A percentile compares a stretch with the other conserved stretches of the same genome.
phyloP scores from a whole-genome alignment of 2,797 vertebrate genomes.

The Epinephelus awoara region DNA sequence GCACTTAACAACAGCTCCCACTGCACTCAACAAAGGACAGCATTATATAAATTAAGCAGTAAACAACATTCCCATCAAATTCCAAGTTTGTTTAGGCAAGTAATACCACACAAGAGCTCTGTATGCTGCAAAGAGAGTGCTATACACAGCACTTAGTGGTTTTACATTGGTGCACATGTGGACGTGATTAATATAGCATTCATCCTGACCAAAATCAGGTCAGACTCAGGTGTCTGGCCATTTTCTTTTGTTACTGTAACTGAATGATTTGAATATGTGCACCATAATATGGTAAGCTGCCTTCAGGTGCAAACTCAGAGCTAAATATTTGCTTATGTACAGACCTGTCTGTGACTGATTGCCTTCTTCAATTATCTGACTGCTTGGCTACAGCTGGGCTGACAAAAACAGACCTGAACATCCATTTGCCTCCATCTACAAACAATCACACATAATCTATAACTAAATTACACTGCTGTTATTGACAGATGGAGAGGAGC shows the following conservation, averaged over 20 bases:
- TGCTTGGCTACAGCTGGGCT: constrained; percentile 8
- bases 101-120: constrained; percentile 9
- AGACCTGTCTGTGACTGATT: not conserved
- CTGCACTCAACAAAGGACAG: constrained; percentile 42
- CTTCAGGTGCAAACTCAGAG: constrained; percentile 10
- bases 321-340: not conserved
- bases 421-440: not conserved
- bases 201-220: not conserved
- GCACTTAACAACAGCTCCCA: constrained; percentile 36
- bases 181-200: not conserved
- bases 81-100: constrained; percentile 23
- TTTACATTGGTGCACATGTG: not conserved
- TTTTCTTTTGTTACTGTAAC: not conserved
- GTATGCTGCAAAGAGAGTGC: constrained; percentile 14
- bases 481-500: not conserved
- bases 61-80: constrained; percentile 66
- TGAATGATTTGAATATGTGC: not conserved
- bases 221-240: not conserved
- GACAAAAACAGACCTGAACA: constrained; percentile 10
- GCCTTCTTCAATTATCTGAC: constrained; percentile 26
- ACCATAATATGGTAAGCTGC: not conserved
- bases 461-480: not conserved
- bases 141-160: constrained; percentile 1
- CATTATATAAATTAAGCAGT: constrained; percentile 38
- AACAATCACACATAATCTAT: not conserved